Percentiles rank a stretch among this genome's conserved stretches.
Conservation (phyloP, 2,113 vertebrate genomes). For the Narcine bancroftii region DNA sequence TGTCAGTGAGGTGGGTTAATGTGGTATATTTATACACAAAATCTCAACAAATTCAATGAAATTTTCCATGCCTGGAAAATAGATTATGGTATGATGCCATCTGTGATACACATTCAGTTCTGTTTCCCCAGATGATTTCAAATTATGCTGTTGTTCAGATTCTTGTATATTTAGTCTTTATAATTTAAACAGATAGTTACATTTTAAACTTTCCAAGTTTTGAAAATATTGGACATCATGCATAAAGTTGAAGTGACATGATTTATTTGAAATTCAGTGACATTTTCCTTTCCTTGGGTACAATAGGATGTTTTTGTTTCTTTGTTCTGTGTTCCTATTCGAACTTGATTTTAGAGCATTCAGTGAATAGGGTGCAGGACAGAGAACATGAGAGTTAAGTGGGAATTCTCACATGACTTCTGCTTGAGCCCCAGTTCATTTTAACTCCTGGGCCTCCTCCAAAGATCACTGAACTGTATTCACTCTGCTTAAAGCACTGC, state of each 20-base stretch:
- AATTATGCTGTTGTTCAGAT: constrained; percentile 4
- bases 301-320: background rate
- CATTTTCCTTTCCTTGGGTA: background rate
- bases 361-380: background rate
- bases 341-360: background rate
- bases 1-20: too few relatives aligned
- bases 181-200: constrained; percentile 22
- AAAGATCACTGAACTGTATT: background rate
- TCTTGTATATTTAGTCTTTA: background rate
- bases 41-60: constrained; percentile 2
- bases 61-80: constrained; percentile 16
- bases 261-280: constrained; percentile 26
- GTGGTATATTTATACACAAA: background rate
- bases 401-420: background rate
- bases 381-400: background rate
- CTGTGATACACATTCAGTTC: constrained; percentile 4
- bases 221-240: background rate
- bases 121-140: constrained; percentile 18
- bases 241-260: background rate
- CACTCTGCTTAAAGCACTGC: background rate
- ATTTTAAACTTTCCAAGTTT: background rate
- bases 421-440: background rate
- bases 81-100: background rate
- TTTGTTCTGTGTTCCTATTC: background rate
- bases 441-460: background rate